Evolutionary conservation across 2,113 vertebrate genomes (phyloP).

Genomic region (Guaruba guarouba): DNA sequence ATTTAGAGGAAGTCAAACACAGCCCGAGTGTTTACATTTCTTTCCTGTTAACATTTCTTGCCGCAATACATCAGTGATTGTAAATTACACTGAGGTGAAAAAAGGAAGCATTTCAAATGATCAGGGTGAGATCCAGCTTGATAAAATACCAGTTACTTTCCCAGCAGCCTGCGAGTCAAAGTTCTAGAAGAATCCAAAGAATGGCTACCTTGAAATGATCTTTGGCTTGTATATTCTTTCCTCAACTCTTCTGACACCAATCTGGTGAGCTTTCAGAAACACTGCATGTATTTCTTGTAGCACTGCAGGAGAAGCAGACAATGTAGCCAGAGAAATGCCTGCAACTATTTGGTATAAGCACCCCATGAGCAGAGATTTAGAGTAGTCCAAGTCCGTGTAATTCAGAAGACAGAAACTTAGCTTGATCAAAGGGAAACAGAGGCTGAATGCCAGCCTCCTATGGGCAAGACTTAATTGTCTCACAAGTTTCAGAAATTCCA

Average conservation of each 20-base stretch:
- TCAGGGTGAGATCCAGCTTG: not conserved
- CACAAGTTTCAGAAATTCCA: not conserved
- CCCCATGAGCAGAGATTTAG: not conserved
- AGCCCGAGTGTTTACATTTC: conserved; percentile 24
- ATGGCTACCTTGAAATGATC: not conserved
- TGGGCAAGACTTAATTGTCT: not conserved
- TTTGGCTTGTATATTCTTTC: not conserved
- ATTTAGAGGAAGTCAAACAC: conserved; percentile 38
- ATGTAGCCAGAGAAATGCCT: not conserved
- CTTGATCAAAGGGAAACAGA: not conserved
- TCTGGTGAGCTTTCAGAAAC: not conserved
- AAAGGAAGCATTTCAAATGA: conserved; percentile 38
- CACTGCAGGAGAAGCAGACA: not conserved
- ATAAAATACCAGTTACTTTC: not conserved
- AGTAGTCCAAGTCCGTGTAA: not conserved
- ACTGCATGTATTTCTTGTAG: not conserved
- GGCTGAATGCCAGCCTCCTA: not conserved
- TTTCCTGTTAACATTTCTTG: conserved; percentile 58
- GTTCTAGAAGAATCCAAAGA: not conserved
- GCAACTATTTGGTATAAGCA: not conserved
- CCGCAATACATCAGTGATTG: not conserved
- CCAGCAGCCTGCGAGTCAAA: fast-evolving
- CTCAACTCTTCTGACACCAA: not conserved
- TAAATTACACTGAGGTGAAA: conserved; percentile 3
- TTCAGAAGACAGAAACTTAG: not conserved